Evolutionary conservation across 2,113 vertebrate genomes (phyloP), one percentile per base, ranked within the genome.

Genomic region (Scatophagus argus): DNA sequence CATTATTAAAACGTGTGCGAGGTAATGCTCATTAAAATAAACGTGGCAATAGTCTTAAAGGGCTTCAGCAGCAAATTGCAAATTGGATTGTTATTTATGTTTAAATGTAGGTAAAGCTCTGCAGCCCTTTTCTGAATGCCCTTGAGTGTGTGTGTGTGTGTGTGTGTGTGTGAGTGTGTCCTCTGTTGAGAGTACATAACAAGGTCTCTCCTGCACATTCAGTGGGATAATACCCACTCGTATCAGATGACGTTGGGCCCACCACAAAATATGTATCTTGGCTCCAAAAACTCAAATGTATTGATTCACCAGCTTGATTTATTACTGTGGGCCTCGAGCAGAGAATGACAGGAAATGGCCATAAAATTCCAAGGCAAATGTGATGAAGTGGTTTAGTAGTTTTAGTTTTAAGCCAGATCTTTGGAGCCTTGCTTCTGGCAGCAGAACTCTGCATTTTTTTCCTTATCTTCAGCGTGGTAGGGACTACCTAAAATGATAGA

Each of bases 201-300:
- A 32, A 64, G 67, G 23, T 31, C n/a, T 51, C 13, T 52, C 54
- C 25, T 10, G 32, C 54, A 59, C 29, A 38, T 62, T 73, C 59
- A 47, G 14, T 3, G 21, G 60, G 46, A 70, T 44, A 16, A 56
- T 39, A 65, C 14, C 4, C 4, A 6, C 29, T 13, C 2, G 7
- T 87, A 78, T 83, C 61, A 77, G 63, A 65, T 76, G 76, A 87
- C 73, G 60, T 71, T 68, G 51, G 23, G 36, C 41, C 46, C 54
- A 63, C 64, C 68, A 52, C 58, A 39, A 47, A 79, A 71, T 62
- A 75, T 75, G 79, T 39, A 41, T 14, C 82, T 74, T 71, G 70
- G 71, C 84, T 79, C 78, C 27, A 41, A 47, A 68, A 74, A 67
- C 44, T 11, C 54, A 6, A 65, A 75, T 67, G n/a, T 71, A 87